Percentiles rank a stretch among this genome's conserved stretches.
Evolutionary conservation across 2,888 invertebrate genomes (phyloP).

Genomic region (Dryomyza anilis): DNA sequence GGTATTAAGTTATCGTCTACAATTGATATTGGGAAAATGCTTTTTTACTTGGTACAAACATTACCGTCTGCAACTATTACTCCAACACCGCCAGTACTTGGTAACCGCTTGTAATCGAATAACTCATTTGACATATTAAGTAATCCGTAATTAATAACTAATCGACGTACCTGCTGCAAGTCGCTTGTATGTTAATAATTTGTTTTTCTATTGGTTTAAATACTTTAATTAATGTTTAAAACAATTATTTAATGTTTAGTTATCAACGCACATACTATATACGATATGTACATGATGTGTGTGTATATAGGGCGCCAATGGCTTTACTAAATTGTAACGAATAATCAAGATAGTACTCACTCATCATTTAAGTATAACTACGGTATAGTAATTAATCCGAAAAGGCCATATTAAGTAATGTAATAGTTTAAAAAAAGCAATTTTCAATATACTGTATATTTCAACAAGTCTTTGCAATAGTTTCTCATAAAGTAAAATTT

Average conservation of each 20-base stretch:
- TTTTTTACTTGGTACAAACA: too few relatives aligned
- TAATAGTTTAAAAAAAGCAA: too few relatives aligned
- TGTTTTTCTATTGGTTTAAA: slow-evolving; percentile 19
- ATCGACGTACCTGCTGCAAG: slow-evolving; percentile 57
- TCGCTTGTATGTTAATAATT: slow-evolving; percentile 56
- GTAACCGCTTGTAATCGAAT: too few relatives aligned
- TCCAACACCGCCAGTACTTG: neutral
- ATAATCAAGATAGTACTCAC: too few relatives aligned
- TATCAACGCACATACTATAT: slow-evolving; percentile 19
- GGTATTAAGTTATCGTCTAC: too few relatives aligned
- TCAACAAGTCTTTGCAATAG: too few relatives aligned
- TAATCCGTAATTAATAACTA: neutral
- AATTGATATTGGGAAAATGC: too few relatives aligned
- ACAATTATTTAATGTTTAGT: slow-evolving; percentile 13
- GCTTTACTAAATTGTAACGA: slow-evolving; percentile 9
- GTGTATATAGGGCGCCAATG: neutral
- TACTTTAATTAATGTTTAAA: neutral
- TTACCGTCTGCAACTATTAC: too few relatives aligned
- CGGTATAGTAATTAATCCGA: too few relatives aligned
- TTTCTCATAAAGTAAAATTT: too few relatives aligned
- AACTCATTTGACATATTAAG: neutral
- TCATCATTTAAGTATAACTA: too few relatives aligned
- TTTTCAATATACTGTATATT: too few relatives aligned
- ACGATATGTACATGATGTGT: slow-evolving; percentile 10
- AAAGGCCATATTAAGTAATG: slow-evolving; percentile 19